Conservation (phyloP, 2,113 vertebrate species). For the Ailuropoda melanoleuca region DNA sequence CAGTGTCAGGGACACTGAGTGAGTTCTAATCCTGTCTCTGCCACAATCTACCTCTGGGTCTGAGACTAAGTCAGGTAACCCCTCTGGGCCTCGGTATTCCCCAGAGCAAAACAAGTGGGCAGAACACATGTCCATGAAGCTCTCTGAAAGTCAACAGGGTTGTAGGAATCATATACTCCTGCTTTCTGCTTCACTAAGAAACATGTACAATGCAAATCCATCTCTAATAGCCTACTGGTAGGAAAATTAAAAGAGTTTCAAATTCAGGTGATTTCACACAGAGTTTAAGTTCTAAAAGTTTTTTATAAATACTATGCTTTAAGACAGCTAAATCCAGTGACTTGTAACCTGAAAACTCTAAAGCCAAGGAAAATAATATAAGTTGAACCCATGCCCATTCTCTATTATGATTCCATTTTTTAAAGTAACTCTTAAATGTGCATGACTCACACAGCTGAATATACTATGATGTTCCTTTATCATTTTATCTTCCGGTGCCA, state of each 20-base stretch:
- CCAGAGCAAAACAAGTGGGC: not conserved
- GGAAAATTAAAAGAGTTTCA: conserved; percentile 24
- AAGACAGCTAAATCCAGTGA: conserved; percentile 54
- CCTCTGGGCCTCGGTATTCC: not conserved
- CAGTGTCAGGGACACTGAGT: not conserved
- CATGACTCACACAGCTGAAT: conserved; percentile 66
- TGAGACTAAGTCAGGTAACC: not conserved
- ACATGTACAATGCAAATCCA: not conserved
- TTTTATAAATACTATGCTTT: conserved; percentile 49
- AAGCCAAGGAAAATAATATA: conserved; percentile 56
- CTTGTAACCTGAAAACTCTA: conserved; percentile 65
- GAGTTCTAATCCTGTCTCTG: not conserved
- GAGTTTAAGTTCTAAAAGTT: conserved; percentile 41
- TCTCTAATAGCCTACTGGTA: not conserved
- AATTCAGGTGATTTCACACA: conserved; percentile 12
- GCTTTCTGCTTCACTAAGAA: not conserved
- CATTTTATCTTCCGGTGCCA: conserved; percentile 60
- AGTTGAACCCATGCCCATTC: conserved; percentile 56
- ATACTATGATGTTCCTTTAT: conserved; percentile 56
- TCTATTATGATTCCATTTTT: conserved; percentile 48
- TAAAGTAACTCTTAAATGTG: conserved; percentile 66
- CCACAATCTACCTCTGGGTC: not conserved
- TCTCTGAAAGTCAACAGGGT: not conserved
- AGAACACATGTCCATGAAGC: not conserved
- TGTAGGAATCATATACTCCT: not conserved